Base-by-base conservation (phyloP, 2,113 vertebrate species). In the Aptenodytes patagonicus region DNA sequence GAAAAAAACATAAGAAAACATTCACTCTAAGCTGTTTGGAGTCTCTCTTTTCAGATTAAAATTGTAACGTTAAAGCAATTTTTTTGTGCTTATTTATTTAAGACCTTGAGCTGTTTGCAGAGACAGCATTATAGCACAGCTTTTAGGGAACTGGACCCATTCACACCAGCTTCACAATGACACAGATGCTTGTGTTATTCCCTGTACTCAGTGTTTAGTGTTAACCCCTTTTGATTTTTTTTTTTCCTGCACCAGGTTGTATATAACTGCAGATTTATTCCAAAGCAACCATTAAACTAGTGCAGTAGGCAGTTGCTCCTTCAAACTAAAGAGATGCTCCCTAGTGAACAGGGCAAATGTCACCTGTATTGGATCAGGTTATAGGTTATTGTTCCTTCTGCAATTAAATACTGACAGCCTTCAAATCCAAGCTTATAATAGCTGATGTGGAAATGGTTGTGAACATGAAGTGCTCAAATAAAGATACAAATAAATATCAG, bases 261-360 rank as follows among this genome's bases (percentile, higher is more conserved):
- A 28, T 44, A 34, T 87, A 83, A 78, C 91, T 90, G 44, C 57
- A 75, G 60, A 65, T 93, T 58, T 83, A 93, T 93, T 92, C 72
- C 72, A 90, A 77, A 92, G 71, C 78, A 97, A 65, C 83, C 88
- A 60, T 93, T 96, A 95, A 95, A 95, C 97, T 83, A 95, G 82
- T 88, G 55, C 44, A 83, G 83, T 28, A 95, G 90, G 61, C 52
- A 40, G 80, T 87, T 95, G 51, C 57, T 97, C 76, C 93, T 97
- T 91, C 85, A 95, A 88, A 95, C 73, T 95, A 82, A 92, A 95
- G 92, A 95, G 68, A 55, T 90, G 83, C 57, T 97, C 94, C 96
- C 95, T 78, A 76, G 95, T 90, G 96, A 97, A 94, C 90, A 86
- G 96, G 94, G 85, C 93, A 97, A 97, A 97, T 96, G 97, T 96